Conservation (phyloP, 2,888 invertebrate species). For the Willowsia nigromaculata region DNA sequence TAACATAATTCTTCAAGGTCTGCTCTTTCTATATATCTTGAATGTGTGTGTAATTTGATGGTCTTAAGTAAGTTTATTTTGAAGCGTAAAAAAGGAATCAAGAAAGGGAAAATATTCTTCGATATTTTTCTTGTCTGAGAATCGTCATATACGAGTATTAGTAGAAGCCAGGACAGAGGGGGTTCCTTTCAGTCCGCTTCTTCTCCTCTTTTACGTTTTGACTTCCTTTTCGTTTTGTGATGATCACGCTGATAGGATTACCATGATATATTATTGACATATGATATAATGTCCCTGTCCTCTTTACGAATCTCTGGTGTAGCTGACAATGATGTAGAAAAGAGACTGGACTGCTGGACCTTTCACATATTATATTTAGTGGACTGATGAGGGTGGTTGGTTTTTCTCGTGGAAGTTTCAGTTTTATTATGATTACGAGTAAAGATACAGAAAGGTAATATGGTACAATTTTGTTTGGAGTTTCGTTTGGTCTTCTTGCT, state of each 20-base stretch:
- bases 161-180: slow-evolving; percentile 6
- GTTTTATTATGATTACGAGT: slow-evolving; percentile 10
- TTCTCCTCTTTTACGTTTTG: slow-evolving; percentile 14
- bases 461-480: not conserved
- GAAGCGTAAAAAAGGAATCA: slow-evolving; percentile 50
- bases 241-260: slow-evolving; percentile 69
- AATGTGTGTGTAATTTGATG: slow-evolving; percentile 28
- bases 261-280: slow-evolving; percentile 71
- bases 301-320: not conserved
- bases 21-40: not conserved
- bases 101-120: slow-evolving; percentile 25
- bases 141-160: not conserved
- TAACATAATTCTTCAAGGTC: slow-evolving; percentile 49
- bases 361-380: not conserved
- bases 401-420: not conserved
- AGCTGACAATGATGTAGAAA: not conserved
- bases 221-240: slow-evolving; percentile 53
- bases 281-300: slow-evolving; percentile 62
- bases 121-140: not conserved
- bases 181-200: slow-evolving; percentile 55
- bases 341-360: slow-evolving; percentile 11
- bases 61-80: slow-evolving; percentile 61
- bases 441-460: slow-evolving; percentile 17
- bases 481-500: not conserved
- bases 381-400: slow-evolving; percentile 24